Conservation (phyloP, 2,888 invertebrate genomes). For the Geophilus truncorum region DNA sequence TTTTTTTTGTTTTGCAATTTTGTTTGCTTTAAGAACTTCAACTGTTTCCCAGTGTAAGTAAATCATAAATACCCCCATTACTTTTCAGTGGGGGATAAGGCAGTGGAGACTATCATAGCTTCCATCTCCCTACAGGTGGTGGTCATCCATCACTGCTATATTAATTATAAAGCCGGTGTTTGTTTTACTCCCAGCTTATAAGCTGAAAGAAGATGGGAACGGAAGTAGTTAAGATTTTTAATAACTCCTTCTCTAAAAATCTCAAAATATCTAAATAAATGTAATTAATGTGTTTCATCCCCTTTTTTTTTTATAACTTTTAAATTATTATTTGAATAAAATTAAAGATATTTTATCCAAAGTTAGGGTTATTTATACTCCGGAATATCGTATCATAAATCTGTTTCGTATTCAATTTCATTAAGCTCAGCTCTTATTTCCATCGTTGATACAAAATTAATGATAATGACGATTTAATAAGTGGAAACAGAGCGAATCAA, state of each 20-base stretch:
- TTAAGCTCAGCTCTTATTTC: background rate
- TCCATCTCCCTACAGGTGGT: conserved; percentile 21
- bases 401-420: background rate
- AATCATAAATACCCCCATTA: conserved; percentile 23
- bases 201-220: background rate
- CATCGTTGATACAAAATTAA: background rate
- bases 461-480: too few species aligned
- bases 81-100: background rate
- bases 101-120: background rate
- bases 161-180: conserved; percentile 17
- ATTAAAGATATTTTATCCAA: too few species aligned
- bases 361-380: too few species aligned
- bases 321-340: too few species aligned
- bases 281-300: too few species aligned
- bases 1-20: too few species aligned
- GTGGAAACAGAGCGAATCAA: too few species aligned
- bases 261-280: too few species aligned
- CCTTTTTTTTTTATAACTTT: too few species aligned
- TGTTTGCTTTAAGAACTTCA: too few species aligned
- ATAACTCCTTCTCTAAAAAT: too few species aligned
- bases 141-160: conserved; percentile 9
- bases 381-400: too few species aligned
- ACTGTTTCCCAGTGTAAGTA: background rate
- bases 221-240: conserved; percentile 8
- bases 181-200: background rate